Evolutionary conservation across 2,888 invertebrate genomes (phyloP).

Genomic region (Limenitis camilla): DNA sequence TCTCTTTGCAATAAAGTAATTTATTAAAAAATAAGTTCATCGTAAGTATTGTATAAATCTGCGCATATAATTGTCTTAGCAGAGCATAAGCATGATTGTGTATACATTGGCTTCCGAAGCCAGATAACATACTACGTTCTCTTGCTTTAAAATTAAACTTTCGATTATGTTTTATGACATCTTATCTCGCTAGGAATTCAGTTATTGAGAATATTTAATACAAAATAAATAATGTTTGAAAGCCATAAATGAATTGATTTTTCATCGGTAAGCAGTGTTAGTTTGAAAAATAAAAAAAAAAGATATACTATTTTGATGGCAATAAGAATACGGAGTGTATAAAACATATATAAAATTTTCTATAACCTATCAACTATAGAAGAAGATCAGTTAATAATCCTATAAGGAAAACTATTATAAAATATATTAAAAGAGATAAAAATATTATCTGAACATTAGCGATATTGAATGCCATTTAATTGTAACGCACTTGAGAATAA

Average conservation of each 20-base stretch:
- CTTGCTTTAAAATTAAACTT: slow-evolving; percentile 13
- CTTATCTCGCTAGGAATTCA: slow-evolving; percentile 1
- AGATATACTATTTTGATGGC: too few relatives aligned
- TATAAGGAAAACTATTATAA: background rate
- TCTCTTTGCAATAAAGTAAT: slow-evolving; percentile 1
- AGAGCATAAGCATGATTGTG: slow-evolving; percentile 18
- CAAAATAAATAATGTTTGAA: background rate
- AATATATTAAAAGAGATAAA: too few relatives aligned
- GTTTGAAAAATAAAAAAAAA: too few relatives aligned
- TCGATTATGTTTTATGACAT: slow-evolving; percentile 11
- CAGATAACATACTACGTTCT: slow-evolving; percentile 15
- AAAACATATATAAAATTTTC: too few relatives aligned
- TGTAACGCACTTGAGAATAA: slow-evolving; percentile 2
- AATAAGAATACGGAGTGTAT: too few relatives aligned
- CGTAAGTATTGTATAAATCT: slow-evolving; percentile 7
- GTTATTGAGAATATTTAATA: background rate
- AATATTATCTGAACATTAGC: too few relatives aligned
- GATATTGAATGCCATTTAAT: background rate
- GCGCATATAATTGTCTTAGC: slow-evolving; percentile 20
- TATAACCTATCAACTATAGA: too few relatives aligned
- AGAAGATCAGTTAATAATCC: background rate
- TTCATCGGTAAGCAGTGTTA: too few relatives aligned
- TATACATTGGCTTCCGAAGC: slow-evolving; percentile 24
- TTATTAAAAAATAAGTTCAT: background rate
- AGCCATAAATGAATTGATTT: background rate